phyloP scores from a whole-genome alignment of 1,140 invertebrate genomes.

The Eriosoma lanigerum region DNA sequence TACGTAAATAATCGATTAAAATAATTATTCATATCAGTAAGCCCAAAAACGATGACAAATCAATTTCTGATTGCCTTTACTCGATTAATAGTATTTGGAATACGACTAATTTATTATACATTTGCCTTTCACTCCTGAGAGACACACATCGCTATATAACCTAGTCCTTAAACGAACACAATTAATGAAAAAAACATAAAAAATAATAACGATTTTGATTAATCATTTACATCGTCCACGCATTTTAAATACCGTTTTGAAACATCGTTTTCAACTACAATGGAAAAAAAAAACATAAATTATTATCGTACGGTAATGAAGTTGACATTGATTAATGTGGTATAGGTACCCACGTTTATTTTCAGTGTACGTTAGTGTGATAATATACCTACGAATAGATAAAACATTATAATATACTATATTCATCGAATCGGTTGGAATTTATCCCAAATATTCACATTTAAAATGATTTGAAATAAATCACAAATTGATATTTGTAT shows the following conservation, averaged over 20 bases:
- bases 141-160: too few species aligned
- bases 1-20: too few species aligned
- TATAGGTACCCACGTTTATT: too few species aligned
- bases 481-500: too few species aligned
- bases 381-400: too few species aligned
- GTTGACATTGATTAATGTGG: constrained; percentile 9
- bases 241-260: constrained; percentile 10
- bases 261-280: not conserved
- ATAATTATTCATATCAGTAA: too few species aligned
- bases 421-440: not conserved
- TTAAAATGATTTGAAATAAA: too few species aligned
- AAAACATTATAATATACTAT: not conserved
- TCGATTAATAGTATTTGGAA: not conserved
- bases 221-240: not conserved
- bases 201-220: constrained; percentile 2
- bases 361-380: too few species aligned
- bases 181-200: not conserved
- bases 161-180: not conserved
- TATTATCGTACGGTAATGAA: constrained; percentile 13
- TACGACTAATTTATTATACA: not conserved
- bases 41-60: too few species aligned
- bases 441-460: too few species aligned
- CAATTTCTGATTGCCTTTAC: not conserved
- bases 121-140: not conserved
- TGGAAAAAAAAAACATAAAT: not conserved